A percentile compares a stretch with the other conserved stretches of the same genome.
These are phyloP conservation scores for Rhodophaea formosa DNA, from an alignment of 2,888 invertebrate species.

Conservation along the genomic window DNA sequence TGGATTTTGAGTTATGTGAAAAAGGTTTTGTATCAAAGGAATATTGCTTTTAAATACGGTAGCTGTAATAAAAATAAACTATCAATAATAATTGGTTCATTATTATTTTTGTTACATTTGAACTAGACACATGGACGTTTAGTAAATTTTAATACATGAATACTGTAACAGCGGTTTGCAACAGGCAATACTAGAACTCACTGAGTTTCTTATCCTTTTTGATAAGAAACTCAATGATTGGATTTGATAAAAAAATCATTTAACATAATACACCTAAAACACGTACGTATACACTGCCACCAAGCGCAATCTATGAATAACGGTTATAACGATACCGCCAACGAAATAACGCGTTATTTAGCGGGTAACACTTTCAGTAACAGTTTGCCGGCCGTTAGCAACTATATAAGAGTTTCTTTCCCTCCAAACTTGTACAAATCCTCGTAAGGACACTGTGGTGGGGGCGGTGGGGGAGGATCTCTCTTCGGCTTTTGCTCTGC, in stretches of 20 bases:
- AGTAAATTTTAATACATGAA: constrained; percentile 11
- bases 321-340: constrained; percentile 31
- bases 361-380: constrained; percentile 37
- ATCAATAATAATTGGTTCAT: background rate
- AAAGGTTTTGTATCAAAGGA: too few species aligned
- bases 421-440: constrained; percentile 62
- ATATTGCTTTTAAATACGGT: background rate
- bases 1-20: too few species aligned
- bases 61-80: background rate
- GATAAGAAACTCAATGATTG: too few species aligned
- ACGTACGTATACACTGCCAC: constrained; percentile 62
- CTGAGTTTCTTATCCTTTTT: background rate
- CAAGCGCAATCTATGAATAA: constrained; percentile 45
- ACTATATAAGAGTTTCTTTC: constrained; percentile 75
- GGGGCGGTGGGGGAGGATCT: constrained; percentile 55
- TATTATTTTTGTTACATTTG: background rate
- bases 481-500: constrained; percentile 66
- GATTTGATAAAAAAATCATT: constrained; percentile 21
- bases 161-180: constrained; percentile 2
- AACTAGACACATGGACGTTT: constrained; percentile 11
- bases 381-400: constrained; percentile 37
- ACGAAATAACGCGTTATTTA: constrained; percentile 20
- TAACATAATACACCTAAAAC: constrained; percentile 23
- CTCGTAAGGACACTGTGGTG: constrained; percentile 46
- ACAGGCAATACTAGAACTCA: constrained; percentile 1